Percentiles rank a stretch among this genome's conserved stretches.
These are phyloP conservation scores for Cyphomyrus plagiostoma DNA, from an alignment of 2,113 vertebrate genomes.

Conservation along the genomic window DNA sequence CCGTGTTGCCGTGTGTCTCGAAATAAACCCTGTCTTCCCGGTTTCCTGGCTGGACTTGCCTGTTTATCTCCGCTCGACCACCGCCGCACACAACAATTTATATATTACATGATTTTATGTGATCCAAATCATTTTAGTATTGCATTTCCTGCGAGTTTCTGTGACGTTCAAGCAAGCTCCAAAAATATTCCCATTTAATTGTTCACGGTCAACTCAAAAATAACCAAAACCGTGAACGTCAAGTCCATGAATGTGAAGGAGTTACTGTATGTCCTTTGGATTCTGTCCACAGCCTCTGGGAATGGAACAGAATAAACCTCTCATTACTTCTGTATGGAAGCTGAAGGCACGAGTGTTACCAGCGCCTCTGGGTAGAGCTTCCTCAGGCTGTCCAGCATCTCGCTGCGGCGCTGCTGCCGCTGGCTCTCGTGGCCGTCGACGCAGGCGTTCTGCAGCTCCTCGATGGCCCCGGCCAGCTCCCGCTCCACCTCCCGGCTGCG, in stretches of 20 bases:
- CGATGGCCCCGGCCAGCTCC: slow-evolving; percentile 63
- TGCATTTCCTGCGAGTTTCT: too few relatives aligned
- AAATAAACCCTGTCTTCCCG: too few relatives aligned
- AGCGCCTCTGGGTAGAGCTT: slow-evolving; percentile 75
- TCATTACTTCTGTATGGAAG: neutral
- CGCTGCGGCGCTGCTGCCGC: slow-evolving; percentile 69
- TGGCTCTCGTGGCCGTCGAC: slow-evolving; percentile 78
- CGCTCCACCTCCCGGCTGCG: slow-evolving; percentile 67
- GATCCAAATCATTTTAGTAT: too few relatives aligned
- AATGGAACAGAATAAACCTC: neutral
- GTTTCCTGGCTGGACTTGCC: too few relatives aligned
- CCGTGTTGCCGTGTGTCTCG: too few relatives aligned
- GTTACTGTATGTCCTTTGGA: neutral
- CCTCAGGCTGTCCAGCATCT: slow-evolving; percentile 72
- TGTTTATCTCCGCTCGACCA: too few relatives aligned
- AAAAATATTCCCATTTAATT: neutral
- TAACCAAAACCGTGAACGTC: neutral
- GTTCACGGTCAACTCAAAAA: neutral
- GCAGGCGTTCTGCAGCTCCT: slow-evolving; percentile 71
- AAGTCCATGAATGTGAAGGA: neutral
- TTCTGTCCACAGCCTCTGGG: neutral
- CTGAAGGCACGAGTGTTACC: slow-evolving; percentile 57
- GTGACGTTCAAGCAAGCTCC: neutral
- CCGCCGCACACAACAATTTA: too few relatives aligned
- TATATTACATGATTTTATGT: too few relatives aligned